These are phyloP conservation scores for Pocillopora verrucosa DNA, from an alignment of 64 coral and sea anemone species.

Conservation along the genomic window DNA sequence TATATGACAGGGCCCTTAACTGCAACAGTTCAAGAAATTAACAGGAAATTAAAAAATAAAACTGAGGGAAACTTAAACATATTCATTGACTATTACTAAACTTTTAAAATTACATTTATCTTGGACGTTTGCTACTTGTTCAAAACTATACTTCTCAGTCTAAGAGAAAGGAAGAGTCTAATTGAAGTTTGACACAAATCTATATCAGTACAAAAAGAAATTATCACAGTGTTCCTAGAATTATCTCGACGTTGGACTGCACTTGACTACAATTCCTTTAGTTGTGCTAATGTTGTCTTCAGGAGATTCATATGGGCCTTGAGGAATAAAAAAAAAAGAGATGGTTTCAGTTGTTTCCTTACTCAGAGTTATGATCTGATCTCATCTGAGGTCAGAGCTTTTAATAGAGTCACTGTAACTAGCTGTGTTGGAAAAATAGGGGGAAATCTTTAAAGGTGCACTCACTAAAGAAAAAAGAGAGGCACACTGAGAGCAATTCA, in stretches of 20 bases:
- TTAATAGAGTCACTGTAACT: no score
- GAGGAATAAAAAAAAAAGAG: background rate
- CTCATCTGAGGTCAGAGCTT: background rate
- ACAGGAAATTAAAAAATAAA: background rate
- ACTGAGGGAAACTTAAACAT: background rate
- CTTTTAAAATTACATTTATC: background rate
- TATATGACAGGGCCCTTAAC: no score
- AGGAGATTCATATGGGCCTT: conserved; percentile 64
- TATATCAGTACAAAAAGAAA: conserved; percentile 7
- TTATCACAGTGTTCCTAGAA: background rate
- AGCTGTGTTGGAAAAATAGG: no score
- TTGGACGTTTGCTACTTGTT: background rate
- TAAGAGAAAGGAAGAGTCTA: background rate
- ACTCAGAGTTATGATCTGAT: background rate
- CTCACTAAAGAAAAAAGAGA: background rate
- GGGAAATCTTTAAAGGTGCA: background rate
- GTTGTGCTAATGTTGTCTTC: conserved; percentile 68
- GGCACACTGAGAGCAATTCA: background rate
- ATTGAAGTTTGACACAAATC: background rate
- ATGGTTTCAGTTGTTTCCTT: no score
- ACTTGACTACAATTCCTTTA: conserved; percentile 66
- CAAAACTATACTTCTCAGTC: background rate
- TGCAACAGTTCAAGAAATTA: background rate
- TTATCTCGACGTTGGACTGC: background rate
- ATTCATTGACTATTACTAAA: background rate